Evolutionary conservation across 2,797 vertebrate species (phyloP), one percentile per base, ranked within the genome.

Genomic region (Platyrinchus mystaceus): DNA sequence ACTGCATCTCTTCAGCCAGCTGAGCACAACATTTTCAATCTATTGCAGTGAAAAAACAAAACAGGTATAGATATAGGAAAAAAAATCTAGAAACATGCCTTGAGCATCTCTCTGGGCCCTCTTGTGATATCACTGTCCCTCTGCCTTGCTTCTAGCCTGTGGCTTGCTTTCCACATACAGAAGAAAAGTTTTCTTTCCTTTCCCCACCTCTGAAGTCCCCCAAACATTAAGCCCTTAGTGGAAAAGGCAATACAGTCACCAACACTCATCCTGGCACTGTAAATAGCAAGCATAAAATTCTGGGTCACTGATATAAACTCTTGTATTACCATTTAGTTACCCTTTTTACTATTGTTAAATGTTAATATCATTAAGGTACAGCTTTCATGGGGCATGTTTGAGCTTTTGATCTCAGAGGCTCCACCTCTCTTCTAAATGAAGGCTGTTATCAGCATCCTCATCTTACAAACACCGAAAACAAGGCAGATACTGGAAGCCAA

Each of bases 81-180:
- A 26, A 26, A 79, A 47, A 2, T 22, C 46, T 5, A 67, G 32
- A 79, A 59, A 66, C 0, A 0, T 1, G 0, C 18, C 41, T 69
- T 63, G 9, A 93, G 59, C 49, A 80, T 24, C 37, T 39, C 27
- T 44, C 28, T 34, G 12, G 30, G 44, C 20, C 9, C 8, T 41
- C 58, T 9, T 41, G 12, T 30, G 20, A 44, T 26, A 47, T 3
- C 0, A 0, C 4, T 34, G 19, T 66, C 36, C 32, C 14, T 44
- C 64, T 69, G 36, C 66, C 39, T 67, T 26, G n/a, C 44, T 53
- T 44, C 36, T 64, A 47, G 44, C 18, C 62, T 24, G 28, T 26
- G 8, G 30, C 59, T 63, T 64, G 59, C 30, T 47, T 67, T 78
- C 49, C 46, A 62, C 12, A 27, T 9, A 41, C 26, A 34, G 30